Percentiles rank a stretch among this genome's conserved stretches.
phyloP scores from a whole-genome alignment of 2,797 vertebrate species.

The Myotis myotis region DNA sequence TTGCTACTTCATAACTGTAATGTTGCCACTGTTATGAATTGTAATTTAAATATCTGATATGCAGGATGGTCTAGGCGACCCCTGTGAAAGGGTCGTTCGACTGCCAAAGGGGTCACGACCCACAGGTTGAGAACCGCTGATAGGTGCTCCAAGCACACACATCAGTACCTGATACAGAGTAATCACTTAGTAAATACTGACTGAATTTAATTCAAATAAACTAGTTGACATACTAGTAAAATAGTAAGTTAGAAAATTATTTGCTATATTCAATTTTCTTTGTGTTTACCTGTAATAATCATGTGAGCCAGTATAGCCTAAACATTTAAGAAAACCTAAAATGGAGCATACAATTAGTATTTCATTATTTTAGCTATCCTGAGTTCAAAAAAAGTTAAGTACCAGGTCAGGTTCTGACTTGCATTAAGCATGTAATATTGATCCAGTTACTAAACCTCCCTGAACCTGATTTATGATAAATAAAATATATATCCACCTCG shows the following conservation, averaged over 20 bases:
- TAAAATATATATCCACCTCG: not conserved
- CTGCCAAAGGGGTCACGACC: too few species aligned
- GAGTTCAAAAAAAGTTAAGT: not conserved
- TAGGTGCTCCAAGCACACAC: not conserved
- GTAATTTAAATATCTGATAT: too few species aligned
- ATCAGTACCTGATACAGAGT: not conserved
- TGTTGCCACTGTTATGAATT: too few species aligned
- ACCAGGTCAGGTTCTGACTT: not conserved
- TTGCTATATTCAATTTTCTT: not conserved
- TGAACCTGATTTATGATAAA: not conserved
- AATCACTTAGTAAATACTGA: not conserved
- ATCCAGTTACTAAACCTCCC: slow-evolving; percentile 6
- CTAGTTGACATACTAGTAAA: not conserved
- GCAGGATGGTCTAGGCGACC: too few species aligned
- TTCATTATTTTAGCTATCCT: not conserved
- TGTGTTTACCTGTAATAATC: not conserved
- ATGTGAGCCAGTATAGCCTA: not conserved
- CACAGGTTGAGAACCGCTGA: too few species aligned
- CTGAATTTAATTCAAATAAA: slow-evolving; percentile 14
- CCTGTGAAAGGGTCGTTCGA: too few species aligned
- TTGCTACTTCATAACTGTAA: too few species aligned
- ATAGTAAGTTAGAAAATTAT: not conserved
- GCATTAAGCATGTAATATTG: not conserved
- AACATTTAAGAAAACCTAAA: not conserved
- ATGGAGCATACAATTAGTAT: not conserved